Evolutionary conservation across 2,113 vertebrate genomes (phyloP).

Genomic region (Cyphomyrus discorhynchus): DNA sequence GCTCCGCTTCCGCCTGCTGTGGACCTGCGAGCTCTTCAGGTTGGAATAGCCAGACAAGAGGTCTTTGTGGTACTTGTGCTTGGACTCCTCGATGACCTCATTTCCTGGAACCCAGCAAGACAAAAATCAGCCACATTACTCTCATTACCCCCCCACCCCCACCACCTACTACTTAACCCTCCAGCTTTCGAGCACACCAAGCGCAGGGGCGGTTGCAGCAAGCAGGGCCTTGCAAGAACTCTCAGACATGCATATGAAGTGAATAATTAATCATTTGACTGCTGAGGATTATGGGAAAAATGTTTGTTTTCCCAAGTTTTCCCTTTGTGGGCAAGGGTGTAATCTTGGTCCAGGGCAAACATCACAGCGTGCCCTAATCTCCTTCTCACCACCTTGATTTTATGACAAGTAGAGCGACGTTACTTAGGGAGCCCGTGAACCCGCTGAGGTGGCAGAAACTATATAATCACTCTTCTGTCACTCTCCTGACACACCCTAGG

Average conservation of each 20-base stretch:
- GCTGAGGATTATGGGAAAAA: neutral
- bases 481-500: too few relatives aligned
- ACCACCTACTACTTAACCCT: neutral
- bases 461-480: neutral
- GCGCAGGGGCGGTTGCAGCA: neutral
- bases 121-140: conserved; percentile 48
- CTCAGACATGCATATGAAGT: neutral
- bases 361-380: neutral
- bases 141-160: conserved; percentile 24
- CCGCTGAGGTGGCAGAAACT: neutral
- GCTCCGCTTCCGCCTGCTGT: conserved; percentile 83
- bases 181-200: neutral
- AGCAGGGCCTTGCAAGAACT: neutral
- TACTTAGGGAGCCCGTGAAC: neutral
- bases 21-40: conserved; percentile 75
- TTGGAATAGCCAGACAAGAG: conserved; percentile 63
- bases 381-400: neutral
- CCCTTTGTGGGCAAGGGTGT: neutral
- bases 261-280: neutral
- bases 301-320: neutral
- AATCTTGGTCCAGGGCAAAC: neutral
- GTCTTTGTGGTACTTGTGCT: conserved; percentile 66
- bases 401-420: neutral
- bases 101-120: conserved; percentile 67
- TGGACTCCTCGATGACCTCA: conserved; percentile 75